These are phyloP conservation scores for Rhagoletis zephyria DNA, from an alignment of 1,140 invertebrate species.

Conservation along the genomic window DNA sequence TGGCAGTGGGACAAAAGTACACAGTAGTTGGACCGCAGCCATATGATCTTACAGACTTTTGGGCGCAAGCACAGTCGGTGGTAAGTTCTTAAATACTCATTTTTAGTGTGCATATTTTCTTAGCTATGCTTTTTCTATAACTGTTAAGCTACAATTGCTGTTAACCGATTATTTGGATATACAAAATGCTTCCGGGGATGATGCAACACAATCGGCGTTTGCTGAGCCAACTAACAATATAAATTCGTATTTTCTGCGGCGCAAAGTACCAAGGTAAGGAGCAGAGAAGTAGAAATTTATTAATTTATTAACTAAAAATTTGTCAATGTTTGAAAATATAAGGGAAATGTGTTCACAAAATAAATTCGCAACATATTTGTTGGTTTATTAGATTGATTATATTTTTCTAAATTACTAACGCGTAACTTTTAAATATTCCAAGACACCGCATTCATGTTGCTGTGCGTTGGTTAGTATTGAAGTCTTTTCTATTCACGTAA, in stretches of 20 bases:
- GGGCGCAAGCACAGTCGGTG: slow-evolving; percentile 90
- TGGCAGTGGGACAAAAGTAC: slow-evolving; percentile 76
- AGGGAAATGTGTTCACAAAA: too few species aligned
- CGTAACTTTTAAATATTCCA: not conserved
- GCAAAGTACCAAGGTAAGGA: slow-evolving; percentile 77
- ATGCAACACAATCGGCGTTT: slow-evolving; percentile 76
- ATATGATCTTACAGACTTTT: slow-evolving; percentile 88
- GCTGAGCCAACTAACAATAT: slow-evolving; percentile 75
- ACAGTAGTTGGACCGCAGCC: slow-evolving; percentile 75
- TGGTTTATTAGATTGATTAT: too few species aligned
- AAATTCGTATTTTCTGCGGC: slow-evolving; percentile 74
- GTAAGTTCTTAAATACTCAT: slow-evolving; percentile 75
- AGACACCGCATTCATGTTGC: not conserved
- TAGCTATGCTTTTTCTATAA: not conserved
- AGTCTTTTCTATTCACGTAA: not conserved
- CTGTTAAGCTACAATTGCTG: slow-evolving; percentile 82
- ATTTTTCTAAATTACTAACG: not conserved
- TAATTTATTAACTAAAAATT: not conserved
- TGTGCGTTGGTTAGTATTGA: slow-evolving; percentile 24
- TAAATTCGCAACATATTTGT: too few species aligned
- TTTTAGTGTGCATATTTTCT: not conserved
- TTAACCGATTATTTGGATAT: slow-evolving; percentile 89
- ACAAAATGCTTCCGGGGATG: slow-evolving; percentile 79
- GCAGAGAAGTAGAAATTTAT: too few species aligned
- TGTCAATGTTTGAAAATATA: not conserved